A percentile compares a stretch with the other conserved stretches of the same genome.
phyloP scores from a whole-genome alignment of 2,888 invertebrate species.

The Drosophila ustulata region DNA sequence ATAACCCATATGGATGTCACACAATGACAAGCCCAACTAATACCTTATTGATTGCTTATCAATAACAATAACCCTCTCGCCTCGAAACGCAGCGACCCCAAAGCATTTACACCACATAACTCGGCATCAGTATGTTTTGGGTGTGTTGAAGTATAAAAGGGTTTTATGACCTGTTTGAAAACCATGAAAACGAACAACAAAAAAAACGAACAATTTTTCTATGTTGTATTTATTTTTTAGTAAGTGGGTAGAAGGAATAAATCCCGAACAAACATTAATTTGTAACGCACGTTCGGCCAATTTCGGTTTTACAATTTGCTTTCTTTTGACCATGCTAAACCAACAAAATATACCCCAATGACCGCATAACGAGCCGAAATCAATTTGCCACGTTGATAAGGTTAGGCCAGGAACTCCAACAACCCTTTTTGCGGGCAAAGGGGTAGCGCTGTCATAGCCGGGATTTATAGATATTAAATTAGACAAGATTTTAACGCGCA shows the following conservation, averaged over 20 bases:
- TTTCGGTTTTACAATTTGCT: constrained; percentile 73
- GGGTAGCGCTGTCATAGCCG: constrained; percentile 57
- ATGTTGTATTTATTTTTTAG: constrained; percentile 38
- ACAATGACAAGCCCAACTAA: constrained; percentile 75
- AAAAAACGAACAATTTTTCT: constrained; percentile 36
- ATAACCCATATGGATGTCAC: constrained; percentile 64
- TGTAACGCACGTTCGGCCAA: constrained; percentile 82
- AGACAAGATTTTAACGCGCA: constrained; percentile 73
- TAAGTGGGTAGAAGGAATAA: constrained; percentile 58
- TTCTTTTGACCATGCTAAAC: constrained; percentile 70
- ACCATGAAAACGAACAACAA: constrained; percentile 31
- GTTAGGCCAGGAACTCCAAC: constrained; percentile 43
- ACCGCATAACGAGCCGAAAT: constrained; percentile 80
- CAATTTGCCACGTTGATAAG: constrained; percentile 80
- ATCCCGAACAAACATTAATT: constrained; percentile 81
- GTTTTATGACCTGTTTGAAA: constrained; percentile 78
- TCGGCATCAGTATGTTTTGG: constrained; percentile 60
- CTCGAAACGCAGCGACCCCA: constrained; percentile 27
- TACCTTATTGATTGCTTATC: constrained; percentile 76
- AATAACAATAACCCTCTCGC: constrained; percentile 54
- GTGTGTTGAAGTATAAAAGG: constrained; percentile 79
- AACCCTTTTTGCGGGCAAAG: constrained; percentile 29
- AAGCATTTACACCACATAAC: constrained; percentile 75
- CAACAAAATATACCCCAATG: constrained; percentile 78
- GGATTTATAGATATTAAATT: constrained; percentile 81